phyloP scores from a whole-genome alignment of 2,113 vertebrate species.

The human (Homo sapiens) region GRCh38 chr17:59860001-59860500 shows the following conservation, averaged over 20 bases:
- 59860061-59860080: no score
- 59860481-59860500: not conserved
- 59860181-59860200: no score
- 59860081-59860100: no score
- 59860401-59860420: constrained; percentile 96
- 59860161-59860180: no score
- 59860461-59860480: constrained; percentile 6
- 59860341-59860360: constrained; percentile 95
- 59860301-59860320: not conserved
- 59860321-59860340: constrained; percentile 91
- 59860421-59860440: constrained; percentile 85
- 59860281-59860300: not conserved
- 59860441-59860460: constrained; percentile 20
- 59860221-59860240: not conserved
- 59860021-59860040: no score
- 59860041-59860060: no score
- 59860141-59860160: no score
- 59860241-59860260: not conserved
- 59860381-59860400: constrained; percentile 94
- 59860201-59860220: no score
- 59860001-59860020: not conserved
- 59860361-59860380: constrained; percentile 95
- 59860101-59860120: no score
- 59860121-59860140: no score
- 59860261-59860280: constrained; percentile 11